Percentiles rank a stretch among this genome's conserved stretches.
These are phyloP conservation scores for Onthophagus sagittarius DNA, from an alignment of 2,888 invertebrate species.

Conservation along the genomic window DNA sequence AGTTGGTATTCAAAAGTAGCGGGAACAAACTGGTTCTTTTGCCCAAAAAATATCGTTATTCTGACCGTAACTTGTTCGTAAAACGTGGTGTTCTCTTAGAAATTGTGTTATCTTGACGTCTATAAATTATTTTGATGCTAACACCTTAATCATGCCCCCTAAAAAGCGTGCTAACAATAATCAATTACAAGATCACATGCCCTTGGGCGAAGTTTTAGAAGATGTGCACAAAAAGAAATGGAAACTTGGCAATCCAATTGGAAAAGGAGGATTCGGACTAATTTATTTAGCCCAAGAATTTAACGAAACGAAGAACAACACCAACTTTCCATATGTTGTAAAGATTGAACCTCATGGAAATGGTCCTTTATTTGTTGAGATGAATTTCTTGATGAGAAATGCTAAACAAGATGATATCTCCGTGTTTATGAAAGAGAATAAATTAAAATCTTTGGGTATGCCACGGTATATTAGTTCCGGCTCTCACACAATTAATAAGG, in stretches of 20 bases:
- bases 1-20: no score
- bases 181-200: constrained; percentile 67
- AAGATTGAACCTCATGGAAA: constrained; percentile 89
- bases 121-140: no score
- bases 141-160: not conserved
- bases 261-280: constrained; percentile 90
- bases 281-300: constrained; percentile 77
- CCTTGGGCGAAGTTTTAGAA: constrained; percentile 70
- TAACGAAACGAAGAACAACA: constrained; percentile 49
- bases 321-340: constrained; percentile 65
- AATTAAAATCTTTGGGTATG: constrained; percentile 74
- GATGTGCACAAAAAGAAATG: constrained; percentile 76
- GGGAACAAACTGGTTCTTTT: no score
- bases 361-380: constrained; percentile 93
- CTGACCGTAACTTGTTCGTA: no score
- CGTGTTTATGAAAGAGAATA: constrained; percentile 64
- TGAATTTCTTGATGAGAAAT: constrained; percentile 82
- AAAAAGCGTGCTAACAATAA: constrained; percentile 51
- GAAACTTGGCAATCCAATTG: constrained; percentile 83
- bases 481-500: constrained; percentile 68
- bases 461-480: constrained; percentile 83
- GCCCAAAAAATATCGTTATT: no score
- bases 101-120: no score
- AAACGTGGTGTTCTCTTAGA: no score
- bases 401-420: constrained; percentile 69